Conservation (phyloP, 2,113 vertebrate species). For the Pseudonaja textilis region DNA sequence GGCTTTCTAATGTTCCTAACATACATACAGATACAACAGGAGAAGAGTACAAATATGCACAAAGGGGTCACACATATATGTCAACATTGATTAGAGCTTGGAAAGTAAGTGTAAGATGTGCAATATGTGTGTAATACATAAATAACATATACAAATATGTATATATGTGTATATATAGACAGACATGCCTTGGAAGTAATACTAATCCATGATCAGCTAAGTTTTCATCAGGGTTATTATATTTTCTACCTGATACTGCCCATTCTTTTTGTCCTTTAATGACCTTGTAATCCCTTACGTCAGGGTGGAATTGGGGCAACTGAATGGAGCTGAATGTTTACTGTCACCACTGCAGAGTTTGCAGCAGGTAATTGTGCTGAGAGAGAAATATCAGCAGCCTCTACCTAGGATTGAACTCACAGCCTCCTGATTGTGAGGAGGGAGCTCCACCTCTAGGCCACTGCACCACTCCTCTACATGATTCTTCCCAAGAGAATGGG, state of each 20-base stretch:
- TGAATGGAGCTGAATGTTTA: too few species aligned
- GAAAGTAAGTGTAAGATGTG: not conserved
- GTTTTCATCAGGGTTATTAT: not conserved
- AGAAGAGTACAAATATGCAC: not conserved
- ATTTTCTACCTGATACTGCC: not conserved
- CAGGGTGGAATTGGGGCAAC: too few species aligned
- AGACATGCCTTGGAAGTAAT: not conserved
- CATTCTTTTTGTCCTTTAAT: too few species aligned
- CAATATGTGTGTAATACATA: too few species aligned
- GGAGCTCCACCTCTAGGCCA: too few species aligned
- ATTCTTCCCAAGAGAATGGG: not conserved
- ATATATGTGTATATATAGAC: not conserved
- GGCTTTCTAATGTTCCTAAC: not conserved
- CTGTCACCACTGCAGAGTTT: too few species aligned
- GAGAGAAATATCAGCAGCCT: too few species aligned
- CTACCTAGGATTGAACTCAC: too few species aligned
- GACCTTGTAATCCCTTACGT: too few species aligned
- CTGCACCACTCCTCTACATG: not conserved
- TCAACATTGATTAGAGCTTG: not conserved
- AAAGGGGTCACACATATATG: not conserved
- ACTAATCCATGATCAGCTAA: not conserved
- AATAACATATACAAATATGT: too few species aligned
- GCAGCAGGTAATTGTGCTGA: too few species aligned
- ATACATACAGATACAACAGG: not conserved
- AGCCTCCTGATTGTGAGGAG: too few species aligned